Evolutionary conservation across 2,888 invertebrate species (phyloP).

Genomic region (Augochlorella aurata): DNA sequence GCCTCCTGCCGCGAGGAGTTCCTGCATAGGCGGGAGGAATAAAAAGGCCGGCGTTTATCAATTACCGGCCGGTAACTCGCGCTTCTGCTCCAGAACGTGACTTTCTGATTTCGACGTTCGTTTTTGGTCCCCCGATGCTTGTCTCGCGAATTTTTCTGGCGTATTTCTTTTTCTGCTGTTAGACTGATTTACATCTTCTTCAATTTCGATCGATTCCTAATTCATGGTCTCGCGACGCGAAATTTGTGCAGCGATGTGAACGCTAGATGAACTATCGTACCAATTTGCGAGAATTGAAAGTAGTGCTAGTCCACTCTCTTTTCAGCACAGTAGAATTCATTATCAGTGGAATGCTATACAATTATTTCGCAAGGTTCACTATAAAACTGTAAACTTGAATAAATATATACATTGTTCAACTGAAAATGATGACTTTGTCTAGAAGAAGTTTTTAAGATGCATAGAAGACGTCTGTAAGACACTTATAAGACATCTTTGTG

Average conservation of each 20-base stretch:
- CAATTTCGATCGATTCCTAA: not conserved
- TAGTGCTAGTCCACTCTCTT: too few relatives aligned
- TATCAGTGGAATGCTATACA: too few relatives aligned
- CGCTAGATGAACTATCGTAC: too few relatives aligned
- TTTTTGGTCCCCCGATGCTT: not conserved
- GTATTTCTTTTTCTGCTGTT: not conserved
- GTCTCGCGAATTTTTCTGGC: not conserved
- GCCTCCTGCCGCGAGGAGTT: conserved; percentile 20
- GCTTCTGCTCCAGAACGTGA: conserved; percentile 1
- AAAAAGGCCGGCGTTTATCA: conserved; percentile 26
- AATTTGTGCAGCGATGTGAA: too few relatives aligned
- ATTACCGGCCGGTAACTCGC: conserved; percentile 10
- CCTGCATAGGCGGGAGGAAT: conserved; percentile 9
- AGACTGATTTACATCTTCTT: not conserved
- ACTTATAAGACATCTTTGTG: too few relatives aligned
- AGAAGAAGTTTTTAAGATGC: too few relatives aligned
- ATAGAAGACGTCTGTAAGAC: too few relatives aligned
- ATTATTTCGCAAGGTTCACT: not conserved
- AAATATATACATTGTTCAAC: not conserved
- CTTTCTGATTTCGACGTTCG: not conserved
- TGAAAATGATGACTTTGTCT: too few relatives aligned
- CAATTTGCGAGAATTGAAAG: too few relatives aligned
- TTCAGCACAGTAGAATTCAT: too few relatives aligned
- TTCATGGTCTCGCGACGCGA: too few relatives aligned
- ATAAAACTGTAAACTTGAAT: not conserved